Percentiles rank a stretch among this genome's conserved stretches.
Evolutionary conservation across 2,113 vertebrate genomes (phyloP).

Genomic region (Hippolais icterina): DNA sequence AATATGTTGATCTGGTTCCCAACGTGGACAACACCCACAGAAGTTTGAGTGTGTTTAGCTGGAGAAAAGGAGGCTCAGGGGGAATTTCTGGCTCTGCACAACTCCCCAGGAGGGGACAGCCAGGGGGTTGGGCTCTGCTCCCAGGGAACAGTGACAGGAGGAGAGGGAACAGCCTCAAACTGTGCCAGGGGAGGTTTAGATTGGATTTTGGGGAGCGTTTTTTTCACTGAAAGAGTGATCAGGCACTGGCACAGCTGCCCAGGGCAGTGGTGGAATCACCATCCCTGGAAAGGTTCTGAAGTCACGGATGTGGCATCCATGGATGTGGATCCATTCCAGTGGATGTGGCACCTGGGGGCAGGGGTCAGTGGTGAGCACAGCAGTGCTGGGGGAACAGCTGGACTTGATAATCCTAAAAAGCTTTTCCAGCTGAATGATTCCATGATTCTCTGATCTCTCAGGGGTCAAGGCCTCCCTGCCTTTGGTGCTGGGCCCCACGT

Average conservation of each 20-base stretch:
- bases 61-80: background rate
- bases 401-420: background rate
- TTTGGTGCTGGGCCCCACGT: background rate
- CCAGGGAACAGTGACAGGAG: background rate
- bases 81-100: background rate
- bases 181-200: background rate
- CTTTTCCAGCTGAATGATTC: background rate
- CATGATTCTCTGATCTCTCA: background rate
- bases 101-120: background rate
- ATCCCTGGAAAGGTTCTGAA: background rate
- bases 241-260: background rate
- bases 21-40: background rate
- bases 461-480: background rate
- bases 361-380: background rate
- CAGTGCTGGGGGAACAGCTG: background rate
- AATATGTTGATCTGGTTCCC: background rate
- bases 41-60: background rate
- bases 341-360: background rate
- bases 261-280: background rate
- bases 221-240: background rate
- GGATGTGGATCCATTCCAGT: no score
- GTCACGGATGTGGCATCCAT: no score
- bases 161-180: fast-evolving
- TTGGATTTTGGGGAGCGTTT: background rate
- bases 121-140: fast-evolving